These are phyloP conservation scores for Andrena praecox DNA, from an alignment of 2,888 invertebrate species.

Conservation along the genomic window DNA sequence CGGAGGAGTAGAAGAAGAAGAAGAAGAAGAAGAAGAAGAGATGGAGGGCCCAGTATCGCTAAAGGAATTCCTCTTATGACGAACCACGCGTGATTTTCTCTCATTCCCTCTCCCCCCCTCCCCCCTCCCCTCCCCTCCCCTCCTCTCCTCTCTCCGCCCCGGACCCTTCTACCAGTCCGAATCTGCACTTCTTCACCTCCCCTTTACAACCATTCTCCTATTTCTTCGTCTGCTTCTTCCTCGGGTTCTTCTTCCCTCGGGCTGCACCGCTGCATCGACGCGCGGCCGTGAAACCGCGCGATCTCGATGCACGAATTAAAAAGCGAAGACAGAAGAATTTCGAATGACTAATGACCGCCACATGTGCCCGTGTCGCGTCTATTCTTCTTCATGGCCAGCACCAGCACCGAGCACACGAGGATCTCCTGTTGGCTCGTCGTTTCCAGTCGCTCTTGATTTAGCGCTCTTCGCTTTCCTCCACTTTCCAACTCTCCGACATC, in stretches of 20 bases:
- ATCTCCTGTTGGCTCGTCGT: slow-evolving; percentile 15
- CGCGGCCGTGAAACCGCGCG: slow-evolving; percentile 63
- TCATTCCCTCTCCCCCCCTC: slow-evolving; percentile 61
- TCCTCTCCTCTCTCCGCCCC: slow-evolving; percentile 22
- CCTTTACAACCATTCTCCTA: slow-evolving; percentile 47
- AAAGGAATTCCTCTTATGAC: slow-evolving; percentile 84
- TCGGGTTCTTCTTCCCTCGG: slow-evolving; percentile 40
- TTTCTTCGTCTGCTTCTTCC: slow-evolving; percentile 41
- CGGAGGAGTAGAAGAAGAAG: slow-evolving; percentile 39
- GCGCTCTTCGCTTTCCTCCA: not conserved
- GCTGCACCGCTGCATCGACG: slow-evolving; percentile 23
- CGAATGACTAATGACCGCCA: slow-evolving; percentile 81
- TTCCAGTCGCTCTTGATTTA: slow-evolving; percentile 15
- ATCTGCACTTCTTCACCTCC: slow-evolving; percentile 68
- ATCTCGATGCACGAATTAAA: slow-evolving; percentile 76
- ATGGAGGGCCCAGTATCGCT: slow-evolving; percentile 77
- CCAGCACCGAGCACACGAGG: slow-evolving; percentile 18
- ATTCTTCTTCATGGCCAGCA: slow-evolving; percentile 64
- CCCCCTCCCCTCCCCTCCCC: slow-evolving; percentile 10
- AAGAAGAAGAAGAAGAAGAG: slow-evolving; percentile 42
- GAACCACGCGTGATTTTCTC: slow-evolving; percentile 83
- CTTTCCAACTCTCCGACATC: not conserved
- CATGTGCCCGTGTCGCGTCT: slow-evolving; percentile 73
- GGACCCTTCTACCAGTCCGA: slow-evolving; percentile 58
- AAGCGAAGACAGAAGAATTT: slow-evolving; percentile 77